These are phyloP conservation scores for Dynastes grantii DNA, from an alignment of 2,888 invertebrate genomes.

Conservation along the genomic window DNA sequence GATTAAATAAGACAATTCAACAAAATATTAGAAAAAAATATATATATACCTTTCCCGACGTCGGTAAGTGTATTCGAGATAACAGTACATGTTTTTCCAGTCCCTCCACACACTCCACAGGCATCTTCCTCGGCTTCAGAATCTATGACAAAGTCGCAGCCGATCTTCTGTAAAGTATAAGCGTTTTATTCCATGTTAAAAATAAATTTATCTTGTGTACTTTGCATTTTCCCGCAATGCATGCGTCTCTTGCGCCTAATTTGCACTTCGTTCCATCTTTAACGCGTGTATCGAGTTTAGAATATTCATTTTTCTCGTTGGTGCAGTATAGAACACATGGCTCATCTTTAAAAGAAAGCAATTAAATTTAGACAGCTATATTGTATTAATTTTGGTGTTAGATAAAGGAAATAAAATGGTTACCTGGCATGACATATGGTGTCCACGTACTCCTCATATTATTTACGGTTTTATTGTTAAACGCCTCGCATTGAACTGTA, in stretches of 20 bases:
- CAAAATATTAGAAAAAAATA: neutral
- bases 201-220: slow-evolving; percentile 67
- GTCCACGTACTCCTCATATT: slow-evolving; percentile 71
- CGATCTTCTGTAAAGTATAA: slow-evolving; percentile 73
- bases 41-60: slow-evolving; percentile 2
- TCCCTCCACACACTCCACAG: slow-evolving; percentile 81
- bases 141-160: slow-evolving; percentile 79
- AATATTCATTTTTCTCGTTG: slow-evolving; percentile 74
- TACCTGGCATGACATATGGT: slow-evolving; percentile 69
- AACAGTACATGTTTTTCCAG: slow-evolving; percentile 77
- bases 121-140: slow-evolving; percentile 78
- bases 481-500: slow-evolving; percentile 71
- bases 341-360: slow-evolving; percentile 65
- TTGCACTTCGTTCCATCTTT: slow-evolving; percentile 79
- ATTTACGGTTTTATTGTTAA: slow-evolving; percentile 70
- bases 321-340: slow-evolving; percentile 78
- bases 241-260: slow-evolving; percentile 77
- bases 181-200: slow-evolving; percentile 19
- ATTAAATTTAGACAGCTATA: neutral
- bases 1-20: neutral
- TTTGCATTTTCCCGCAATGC: slow-evolving; percentile 77
- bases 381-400: neutral
- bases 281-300: slow-evolving; percentile 75
- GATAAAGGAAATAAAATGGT: too few relatives aligned
- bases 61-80: slow-evolving; percentile 68